A percentile compares a stretch with the other conserved stretches of the same genome.
phyloP scores from a whole-genome alignment of 2,797 vertebrate species.

The Tympanoctomys barrerae region DNA sequence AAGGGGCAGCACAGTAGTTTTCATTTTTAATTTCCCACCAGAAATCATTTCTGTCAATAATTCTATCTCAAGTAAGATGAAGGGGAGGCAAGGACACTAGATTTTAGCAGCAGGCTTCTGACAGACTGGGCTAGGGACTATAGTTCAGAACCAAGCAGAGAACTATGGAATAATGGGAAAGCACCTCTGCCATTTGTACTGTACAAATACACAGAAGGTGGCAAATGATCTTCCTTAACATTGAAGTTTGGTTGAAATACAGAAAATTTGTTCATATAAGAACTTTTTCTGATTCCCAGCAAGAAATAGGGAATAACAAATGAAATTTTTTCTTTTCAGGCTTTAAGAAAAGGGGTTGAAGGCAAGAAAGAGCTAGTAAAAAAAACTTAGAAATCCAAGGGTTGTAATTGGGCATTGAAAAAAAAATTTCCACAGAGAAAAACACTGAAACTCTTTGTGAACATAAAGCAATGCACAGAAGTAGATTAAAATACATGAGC shows the following conservation, averaged over 20 bases:
- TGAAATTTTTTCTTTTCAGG: neutral
- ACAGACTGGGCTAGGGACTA: conserved; percentile 28
- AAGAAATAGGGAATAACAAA: neutral
- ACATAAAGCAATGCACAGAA: neutral
- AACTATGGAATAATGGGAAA: neutral
- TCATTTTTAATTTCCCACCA: conserved; percentile 74
- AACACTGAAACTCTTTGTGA: conserved; percentile 23
- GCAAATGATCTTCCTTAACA: neutral
- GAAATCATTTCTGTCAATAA: conserved; percentile 76
- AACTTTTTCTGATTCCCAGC: neutral
- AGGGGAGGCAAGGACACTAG: neutral
- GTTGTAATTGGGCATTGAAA: neutral
- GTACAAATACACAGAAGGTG: neutral
- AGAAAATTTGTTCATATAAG: neutral
- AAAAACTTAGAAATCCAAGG: conserved; percentile 18
- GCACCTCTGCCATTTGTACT: neutral
- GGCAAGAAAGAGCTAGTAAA: conserved; percentile 15
- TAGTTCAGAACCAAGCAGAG: neutral
- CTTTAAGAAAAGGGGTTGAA: neutral
- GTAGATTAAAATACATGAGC: neutral
- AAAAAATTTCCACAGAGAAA: neutral
- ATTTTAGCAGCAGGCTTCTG: conserved; percentile 34
- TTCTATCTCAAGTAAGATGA: conserved; percentile 60
- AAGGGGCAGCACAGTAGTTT: conserved; percentile 69
- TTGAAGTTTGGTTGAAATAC: neutral